Evolutionary conservation across 2,888 invertebrate genomes (phyloP), one percentile per base, ranked within the genome.

Genomic region (Andrena hattorfiana): DNA sequence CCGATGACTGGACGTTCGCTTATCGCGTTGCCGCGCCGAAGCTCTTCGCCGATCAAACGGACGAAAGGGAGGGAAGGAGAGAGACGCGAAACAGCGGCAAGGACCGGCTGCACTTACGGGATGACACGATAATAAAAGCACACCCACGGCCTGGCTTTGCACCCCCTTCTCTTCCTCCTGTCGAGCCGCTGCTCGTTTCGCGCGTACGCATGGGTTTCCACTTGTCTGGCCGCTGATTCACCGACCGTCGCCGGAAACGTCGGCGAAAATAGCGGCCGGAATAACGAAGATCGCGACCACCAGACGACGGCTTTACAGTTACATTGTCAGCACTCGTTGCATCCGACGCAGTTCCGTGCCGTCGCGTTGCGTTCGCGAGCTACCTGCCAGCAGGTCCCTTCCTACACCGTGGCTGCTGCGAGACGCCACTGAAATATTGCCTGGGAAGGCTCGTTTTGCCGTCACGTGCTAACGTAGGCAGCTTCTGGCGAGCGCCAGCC

Each of bases 311-410:
- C 75, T 86, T 87, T 87, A 86, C 74, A 83, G 74, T 74, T 32
- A 77, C 80, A 87, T 87, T 86, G 87, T 87, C 87, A 79, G 75
- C 85, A 73, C 70, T 67, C 82, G 82, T 82, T 63, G 74, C 82
- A 63, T 70, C 69, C 79, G 70, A 51, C 62, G 26, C 16, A 59
- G 48, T 67, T 71, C 48, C 77, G 66, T n/a, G 51, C 30, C 60
- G 62, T n/a, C 62, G 62, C 30, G 20, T 62, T 7, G 6, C 13
- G 23, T 32, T 54, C 32, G 13, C 48, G 35, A 62, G 13, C 7
- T 67, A 23, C 42, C 42, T 67, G 74, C 66, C 77, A 74, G 42
- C 42, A 16, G 42, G 67, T 20, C 67, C 49, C 28, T n/a, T 3
- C 20, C 20, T 62, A n/a, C 20, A 3, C 8, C 30, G 30, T 2